Evolutionary conservation across 1,140 invertebrate species (phyloP), one percentile per base, ranked within the genome.

Genomic region (Nasonia giraulti): DNA sequence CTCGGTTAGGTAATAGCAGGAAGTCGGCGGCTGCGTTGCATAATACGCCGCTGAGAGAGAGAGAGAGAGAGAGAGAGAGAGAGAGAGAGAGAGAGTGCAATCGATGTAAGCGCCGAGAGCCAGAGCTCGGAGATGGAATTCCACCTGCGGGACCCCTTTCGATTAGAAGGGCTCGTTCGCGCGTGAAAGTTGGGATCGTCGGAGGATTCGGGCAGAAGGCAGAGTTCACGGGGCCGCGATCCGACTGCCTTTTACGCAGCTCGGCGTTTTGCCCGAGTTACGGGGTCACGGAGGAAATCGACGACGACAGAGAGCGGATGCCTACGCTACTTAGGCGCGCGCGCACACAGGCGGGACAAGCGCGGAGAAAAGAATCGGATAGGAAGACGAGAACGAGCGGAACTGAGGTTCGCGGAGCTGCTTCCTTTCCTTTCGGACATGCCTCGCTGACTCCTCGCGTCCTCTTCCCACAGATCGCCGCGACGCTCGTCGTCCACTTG

Each of bases 381-480:
- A 90, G 89, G 89, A 92, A 91, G 89, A 91, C 87, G 76, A 88
- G 90, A 89, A 91, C 89, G 89, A 89, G 90, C 91, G 91, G 91
- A 92, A 92, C 90, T 92, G 89, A 89, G 91, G 89, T 92, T 91
- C 89, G 91, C 90, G 89, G 91, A 90, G 90, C 90, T 91, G 90
- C 90, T 91, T 92, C 91, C 91, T 91, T 92, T 92, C 88, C 90
- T 92, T 87, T 91, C 89, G 89, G 91, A 92, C 88, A 92, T 91
- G 91, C 90, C 89, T 91, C 86, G 90, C 87, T 92, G 89, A 84
- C 82, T 90, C 81, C 80, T 84, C 82, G 55, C 89, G 89, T 91
- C 89, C 90, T 92, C 91, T 92, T 90, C 91, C 89, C 91, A 92
- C 90, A 92, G 89, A 85, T 87, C 80, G 33, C 33, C 33, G 33